Conservation (phyloP, 2,797 vertebrate genomes). For the Somateria mollissima region DNA sequence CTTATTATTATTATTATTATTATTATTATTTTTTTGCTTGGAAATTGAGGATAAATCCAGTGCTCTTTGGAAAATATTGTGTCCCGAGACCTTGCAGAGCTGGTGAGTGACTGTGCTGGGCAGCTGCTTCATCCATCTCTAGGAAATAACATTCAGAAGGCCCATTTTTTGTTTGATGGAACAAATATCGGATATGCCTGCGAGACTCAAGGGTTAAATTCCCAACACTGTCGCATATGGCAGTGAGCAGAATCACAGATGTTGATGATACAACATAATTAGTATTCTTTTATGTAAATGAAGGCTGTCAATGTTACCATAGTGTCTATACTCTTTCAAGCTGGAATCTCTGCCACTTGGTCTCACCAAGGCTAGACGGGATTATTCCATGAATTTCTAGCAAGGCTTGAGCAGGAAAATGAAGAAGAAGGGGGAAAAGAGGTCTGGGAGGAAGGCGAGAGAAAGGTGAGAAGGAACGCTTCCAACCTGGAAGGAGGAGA, state of each 20-base stretch:
- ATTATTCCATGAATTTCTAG: slow-evolving; percentile 23
- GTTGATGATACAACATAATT: slow-evolving; percentile 82
- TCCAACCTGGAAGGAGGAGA: neutral
- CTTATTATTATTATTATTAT: no score
- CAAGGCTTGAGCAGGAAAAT: slow-evolving; percentile 32
- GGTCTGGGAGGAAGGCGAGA: neutral
- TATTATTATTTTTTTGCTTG: no score
- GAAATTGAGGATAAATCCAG: neutral
- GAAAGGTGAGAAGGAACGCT: neutral
- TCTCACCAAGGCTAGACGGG: slow-evolving; percentile 42
- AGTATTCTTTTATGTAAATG: slow-evolving; percentile 83
- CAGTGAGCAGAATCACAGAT: slow-evolving; percentile 81
- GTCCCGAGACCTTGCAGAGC: neutral
- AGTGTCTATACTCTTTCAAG: slow-evolving; percentile 70
- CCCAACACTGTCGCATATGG: slow-evolving; percentile 76
- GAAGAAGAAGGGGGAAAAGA: neutral
- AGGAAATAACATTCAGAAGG: neutral
- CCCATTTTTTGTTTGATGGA: neutral
- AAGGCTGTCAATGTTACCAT: slow-evolving; percentile 80
- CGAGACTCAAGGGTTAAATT: slow-evolving; percentile 77
- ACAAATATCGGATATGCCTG: neutral
- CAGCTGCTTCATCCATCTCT: neutral
- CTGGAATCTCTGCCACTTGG: slow-evolving; percentile 70
- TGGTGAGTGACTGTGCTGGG: neutral
- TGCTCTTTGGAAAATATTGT: accelerated